Evolutionary conservation across 2,113 vertebrate species (phyloP), one percentile per base, ranked within the genome.

Genomic region (Proteles cristata): DNA sequence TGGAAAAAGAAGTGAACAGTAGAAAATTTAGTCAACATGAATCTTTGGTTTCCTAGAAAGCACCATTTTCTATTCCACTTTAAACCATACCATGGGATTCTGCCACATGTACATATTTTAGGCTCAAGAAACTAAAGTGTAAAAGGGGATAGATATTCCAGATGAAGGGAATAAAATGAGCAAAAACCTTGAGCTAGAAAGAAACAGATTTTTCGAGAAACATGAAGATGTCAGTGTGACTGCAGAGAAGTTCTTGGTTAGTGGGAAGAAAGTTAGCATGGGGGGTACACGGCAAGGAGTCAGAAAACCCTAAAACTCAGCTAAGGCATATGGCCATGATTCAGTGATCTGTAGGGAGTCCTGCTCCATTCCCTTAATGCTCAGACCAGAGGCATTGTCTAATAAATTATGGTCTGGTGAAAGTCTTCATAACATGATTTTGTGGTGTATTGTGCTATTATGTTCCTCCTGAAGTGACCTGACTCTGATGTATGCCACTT

Each of bases 401-500:
- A 61, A 61, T 87, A 77, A 94, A 79, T 73, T 58, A 71, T 0
- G 1, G 55, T 21, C 68, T 71, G 17, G 35, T 31, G 61, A 74
- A 35, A 69, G 14, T n/a, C 55, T 89, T 92, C 43, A 31, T 31
- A 39, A 53, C 11, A 53, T 5, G 43, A 66, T 53, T 88, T 58
- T 76, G 82, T 73, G 81, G 14, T 45, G 11, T 31, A 26, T 58
- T 4, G 25, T 77, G 43, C 43, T 85, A 3, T 31, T 82, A 33
- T 19, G 21, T 65, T 77, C 80, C n/a, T 66, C 23, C 21, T 76
- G 11, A 77, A 21, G 11, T 31, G 19, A 39, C 35, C 66, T n/a
- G 53, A 77, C 33, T 94, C 65, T 93, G 61, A 89, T 73, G 96
- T 81, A 82, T 89, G 43, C 58, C 9, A 31, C 50, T 71, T 71